Evolutionary conservation across 2,797 vertebrate species (phyloP), one percentile per base, ranked within the genome.

Genomic region (Antennarius maculatus): DNA sequence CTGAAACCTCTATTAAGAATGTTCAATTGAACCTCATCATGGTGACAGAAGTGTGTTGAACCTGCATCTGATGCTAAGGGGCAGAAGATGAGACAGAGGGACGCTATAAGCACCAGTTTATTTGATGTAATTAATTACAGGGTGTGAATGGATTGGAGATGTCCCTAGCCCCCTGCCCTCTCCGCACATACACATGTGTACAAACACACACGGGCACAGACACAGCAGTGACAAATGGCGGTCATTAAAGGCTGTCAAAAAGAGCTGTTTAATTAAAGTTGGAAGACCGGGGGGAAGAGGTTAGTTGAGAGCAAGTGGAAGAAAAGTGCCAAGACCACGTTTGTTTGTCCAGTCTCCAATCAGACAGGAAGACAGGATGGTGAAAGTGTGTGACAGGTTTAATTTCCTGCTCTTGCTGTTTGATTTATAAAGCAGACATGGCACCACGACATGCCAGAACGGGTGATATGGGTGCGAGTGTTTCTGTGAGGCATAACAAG

Each of bases 81-180:
- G 61, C 28, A 57, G 65, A 73, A 51, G 61, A 41, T 7, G 64
- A 79, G 62, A 55, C 27, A 12, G 39, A 61, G 61, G 29, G 61
- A 70, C 61, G 83, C 56, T 58, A 83, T 85, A 82, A 81, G 73
- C 70, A 54, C 45, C 61, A 41, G 75, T 74, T 74, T 80, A 66
- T 85, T 86, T 84, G 81, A 82, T 72, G 72, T 85, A 84, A 92
- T 90, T 90, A 89, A 92, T 91, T 82, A 84, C 79, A 79, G 79
- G 82, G 82, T 14, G 47, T 17, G 54, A 81, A 80, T 86, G 69
- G 50, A 59, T 42, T 12, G 57, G 42, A 70, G 29, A 18, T 47
- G 58, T 47, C 59, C 61, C 50, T 58, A 56, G 4, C 52, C 48
- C 23, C 14, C 23, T 14, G 5, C 60, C 8, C 2, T 18, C 54